Percentiles rank a stretch among this genome's conserved stretches.
Evolutionary conservation across 2,113 vertebrate genomes (phyloP).

Genomic region (Probosciger aterrimus): DNA sequence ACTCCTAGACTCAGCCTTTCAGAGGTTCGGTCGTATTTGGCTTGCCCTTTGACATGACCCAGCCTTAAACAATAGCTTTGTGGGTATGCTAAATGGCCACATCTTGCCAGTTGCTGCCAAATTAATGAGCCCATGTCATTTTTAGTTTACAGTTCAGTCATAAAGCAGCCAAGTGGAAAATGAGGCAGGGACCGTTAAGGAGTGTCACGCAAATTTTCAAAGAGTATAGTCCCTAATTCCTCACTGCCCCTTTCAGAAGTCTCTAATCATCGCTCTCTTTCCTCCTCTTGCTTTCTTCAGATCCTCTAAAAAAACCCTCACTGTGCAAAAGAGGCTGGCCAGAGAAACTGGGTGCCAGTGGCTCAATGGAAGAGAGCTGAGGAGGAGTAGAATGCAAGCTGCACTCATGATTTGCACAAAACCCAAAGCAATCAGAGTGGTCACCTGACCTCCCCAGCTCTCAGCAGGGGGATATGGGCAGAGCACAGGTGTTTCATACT

Average conservation of each 20-base stretch:
- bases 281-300: conserved; percentile 41
- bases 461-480: rapidly evolving
- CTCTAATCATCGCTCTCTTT: conserved; percentile 58
- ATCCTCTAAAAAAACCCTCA: conserved; percentile 40
- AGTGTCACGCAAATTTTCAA: conserved; percentile 69
- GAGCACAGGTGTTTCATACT: neutral
- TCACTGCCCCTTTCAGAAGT: conserved; percentile 59
- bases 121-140: conserved; percentile 88
- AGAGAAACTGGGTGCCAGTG: neutral
- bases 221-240: conserved; percentile 67
- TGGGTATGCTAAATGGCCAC: conserved; percentile 78
- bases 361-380: neutral
- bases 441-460: neutral
- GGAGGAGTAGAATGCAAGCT: neutral
- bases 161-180: conserved; percentile 85
- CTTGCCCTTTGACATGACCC: conserved; percentile 84
- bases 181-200: conserved; percentile 71
- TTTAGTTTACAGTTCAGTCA: conserved; percentile 82
- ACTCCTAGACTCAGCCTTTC: conserved; percentile 68
- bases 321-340: neutral
- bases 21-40: conserved; percentile 74
- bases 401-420: neutral
- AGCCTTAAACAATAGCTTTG: conserved; percentile 80
- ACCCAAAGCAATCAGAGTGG: neutral
- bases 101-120: conserved; percentile 82